Evolutionary conservation across 2,888 invertebrate species (phyloP).

Genomic region (Dorcus parallelipipedus): DNA sequence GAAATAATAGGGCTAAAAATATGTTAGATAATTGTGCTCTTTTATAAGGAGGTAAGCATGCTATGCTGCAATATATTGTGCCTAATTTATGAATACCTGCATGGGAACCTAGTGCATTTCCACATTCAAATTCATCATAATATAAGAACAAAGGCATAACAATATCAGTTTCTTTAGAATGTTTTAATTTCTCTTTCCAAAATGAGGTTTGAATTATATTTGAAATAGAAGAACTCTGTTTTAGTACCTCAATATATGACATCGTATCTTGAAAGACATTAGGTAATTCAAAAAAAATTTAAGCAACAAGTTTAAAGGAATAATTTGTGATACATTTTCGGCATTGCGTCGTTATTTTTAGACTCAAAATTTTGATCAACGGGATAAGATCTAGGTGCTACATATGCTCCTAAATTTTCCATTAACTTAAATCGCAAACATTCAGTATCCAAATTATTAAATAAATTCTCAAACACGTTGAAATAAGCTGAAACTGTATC

Average conservation of each 20-base stretch:
- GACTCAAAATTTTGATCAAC: constrained; percentile 2
- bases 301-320: constrained; percentile 4
- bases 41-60: no score
- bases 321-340: constrained; percentile 5
- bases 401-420: constrained; percentile 1
- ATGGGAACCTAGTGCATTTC: constrained; percentile 15
- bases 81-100: no score
- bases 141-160: constrained; percentile 20
- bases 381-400: background rate
- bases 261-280: background rate
- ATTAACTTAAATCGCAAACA: constrained; percentile 15
- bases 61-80: no score
- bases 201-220: constrained; percentile 20
- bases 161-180: constrained; percentile 1
- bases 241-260: background rate
- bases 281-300: constrained; percentile 16
- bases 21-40: no score
- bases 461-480: constrained; percentile 9
- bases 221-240: background rate
- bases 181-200: constrained; percentile 17
- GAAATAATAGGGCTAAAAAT: no score
- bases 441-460: constrained; percentile 12
- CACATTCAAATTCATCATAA: constrained; percentile 25
- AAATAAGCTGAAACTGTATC: background rate
- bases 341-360: background rate